phyloP scores from a whole-genome alignment of 2,113 vertebrate genomes.

The Onychostruthus taczanowskii region DNA sequence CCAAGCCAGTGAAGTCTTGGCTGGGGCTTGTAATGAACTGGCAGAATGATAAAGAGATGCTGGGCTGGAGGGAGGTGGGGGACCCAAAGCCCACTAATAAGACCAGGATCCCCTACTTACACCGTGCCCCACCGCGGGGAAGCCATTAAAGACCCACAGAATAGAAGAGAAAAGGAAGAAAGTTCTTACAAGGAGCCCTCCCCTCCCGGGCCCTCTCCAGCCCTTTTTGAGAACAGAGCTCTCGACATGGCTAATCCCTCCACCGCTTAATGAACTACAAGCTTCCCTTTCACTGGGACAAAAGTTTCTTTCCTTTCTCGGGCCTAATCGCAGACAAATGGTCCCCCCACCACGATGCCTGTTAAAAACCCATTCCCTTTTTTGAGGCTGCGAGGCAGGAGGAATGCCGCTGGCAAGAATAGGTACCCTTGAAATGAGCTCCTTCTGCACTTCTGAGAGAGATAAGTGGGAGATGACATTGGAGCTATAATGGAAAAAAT shows the following conservation, averaged over 20 bases:
- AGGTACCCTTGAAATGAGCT: conserved; percentile 60
- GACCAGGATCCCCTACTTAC: conserved; percentile 81
- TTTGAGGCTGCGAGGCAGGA: conserved; percentile 35
- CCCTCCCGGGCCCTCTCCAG: conserved; percentile 59
- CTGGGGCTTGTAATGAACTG: conserved; percentile 70
- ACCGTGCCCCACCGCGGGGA: conserved; percentile 69
- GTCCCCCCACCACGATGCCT: conserved; percentile 66
- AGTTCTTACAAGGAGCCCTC: conserved; percentile 55
- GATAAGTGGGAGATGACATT: conserved; percentile 59
- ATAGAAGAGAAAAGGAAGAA: conserved; percentile 67
- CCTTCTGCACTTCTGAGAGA: conserved; percentile 57
- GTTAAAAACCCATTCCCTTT: conserved; percentile 70
- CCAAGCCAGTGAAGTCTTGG: conserved; percentile 17
- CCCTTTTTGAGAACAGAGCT: conserved; percentile 76
- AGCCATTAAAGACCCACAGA: conserved; percentile 73
- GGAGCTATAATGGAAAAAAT: conserved; percentile 56
- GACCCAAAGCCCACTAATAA: conserved; percentile 77
- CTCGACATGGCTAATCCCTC: conserved; percentile 82
- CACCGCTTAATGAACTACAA: conserved; percentile 86
- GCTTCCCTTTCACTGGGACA: conserved; percentile 84
- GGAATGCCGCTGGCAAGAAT: conserved; percentile 61
- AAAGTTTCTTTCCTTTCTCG: conserved; percentile 75
- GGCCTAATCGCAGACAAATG: conserved; percentile 80
- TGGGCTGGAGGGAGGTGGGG: conserved; percentile 27
- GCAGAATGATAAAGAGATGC: conserved; percentile 73